Base-by-base conservation (phyloP, 2,113 vertebrate genomes). In the Microtus pennsylvanicus region DNA sequence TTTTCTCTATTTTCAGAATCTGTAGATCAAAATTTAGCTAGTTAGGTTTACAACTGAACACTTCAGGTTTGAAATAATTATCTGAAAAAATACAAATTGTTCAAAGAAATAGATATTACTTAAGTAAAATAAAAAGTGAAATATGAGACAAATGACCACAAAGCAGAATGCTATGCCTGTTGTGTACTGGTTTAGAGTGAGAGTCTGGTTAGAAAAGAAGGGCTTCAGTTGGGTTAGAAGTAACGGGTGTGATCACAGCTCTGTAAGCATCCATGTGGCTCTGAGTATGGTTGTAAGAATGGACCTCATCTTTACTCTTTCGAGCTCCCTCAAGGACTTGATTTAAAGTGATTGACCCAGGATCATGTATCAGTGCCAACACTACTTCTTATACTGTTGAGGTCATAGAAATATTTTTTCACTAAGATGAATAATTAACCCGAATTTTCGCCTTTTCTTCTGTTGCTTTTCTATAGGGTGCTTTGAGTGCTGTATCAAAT, bases 401-500 rank as follows among this genome's bases (percentile, higher is more conserved):
- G 65, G 13, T 47, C 61, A 16, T 33, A 17, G 17, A 58, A 72
- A 52, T 35, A 70, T 11, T n/a, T 77, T 38, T 50, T 50, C 50
- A 65, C 16, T 75, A 74, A 90, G 17, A 52, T 93, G 4, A 70
- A 81, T 10, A 75, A 42, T 35, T 80, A 78, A 14, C 58, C 50
- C 5, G 58, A 75, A 80, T 5, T 47, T 10, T 35, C 12, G 61
- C 21, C n/a, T 96, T 17, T 67, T 88, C 76, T 47, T 17, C 86
- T 45, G 26, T 75, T 75, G 55, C 16, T 95, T 50, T 94, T 91
- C 14, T 78, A 19, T 96, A 99, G 99, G 99, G 97, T 99, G 99
- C 98, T 99, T 99, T 0, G 99, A 99, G 96, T 99, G 99, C 98
- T 99, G 99, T 97, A 99, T 99, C 98, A 99, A 99, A 98, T 99